These are phyloP conservation scores for Anastatus disparis DNA, from an alignment of 1,140 invertebrate genomes.

Conservation along the genomic window DNA sequence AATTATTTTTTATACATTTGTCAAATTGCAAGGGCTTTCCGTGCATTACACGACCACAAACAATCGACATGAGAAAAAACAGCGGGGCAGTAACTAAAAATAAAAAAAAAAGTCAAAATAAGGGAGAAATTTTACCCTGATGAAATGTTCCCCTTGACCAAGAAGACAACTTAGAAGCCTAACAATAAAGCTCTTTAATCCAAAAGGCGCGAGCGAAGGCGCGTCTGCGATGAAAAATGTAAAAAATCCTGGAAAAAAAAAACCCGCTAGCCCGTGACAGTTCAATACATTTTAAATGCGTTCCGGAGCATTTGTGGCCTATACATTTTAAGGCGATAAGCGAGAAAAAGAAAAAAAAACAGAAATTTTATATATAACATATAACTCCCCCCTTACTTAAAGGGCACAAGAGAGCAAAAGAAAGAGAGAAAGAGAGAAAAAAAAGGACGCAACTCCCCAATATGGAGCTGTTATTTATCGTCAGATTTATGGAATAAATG, in stretches of 20 bases:
- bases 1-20: slow-evolving; percentile 17
- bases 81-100: not conserved
- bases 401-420: too few relatives aligned
- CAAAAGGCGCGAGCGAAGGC: not conserved
- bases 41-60: not conserved
- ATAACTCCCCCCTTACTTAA: slow-evolving; percentile 15
- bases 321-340: slow-evolving; percentile 55
- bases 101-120: not conserved
- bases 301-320: slow-evolving; percentile 64
- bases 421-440: too few relatives aligned
- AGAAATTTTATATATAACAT: too few relatives aligned
- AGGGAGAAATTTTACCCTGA: not conserved
- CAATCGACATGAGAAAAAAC: not conserved
- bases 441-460: slow-evolving; percentile 51
- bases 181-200: slow-evolving; percentile 64
- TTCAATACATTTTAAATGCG: slow-evolving; percentile 69
- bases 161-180: slow-evolving; percentile 58
- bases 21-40: slow-evolving; percentile 4
- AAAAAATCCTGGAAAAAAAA: slow-evolving; percentile 64
- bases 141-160: slow-evolving; percentile 54
- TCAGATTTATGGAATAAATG: slow-evolving; percentile 68
- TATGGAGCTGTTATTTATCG: slow-evolving; percentile 65
- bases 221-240: slow-evolving; percentile 64
- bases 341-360: slow-evolving; percentile 37
- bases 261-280: slow-evolving; percentile 62